phyloP scores from a whole-genome alignment of 2,797 vertebrate genomes.

The Brotula barbata region DNA sequence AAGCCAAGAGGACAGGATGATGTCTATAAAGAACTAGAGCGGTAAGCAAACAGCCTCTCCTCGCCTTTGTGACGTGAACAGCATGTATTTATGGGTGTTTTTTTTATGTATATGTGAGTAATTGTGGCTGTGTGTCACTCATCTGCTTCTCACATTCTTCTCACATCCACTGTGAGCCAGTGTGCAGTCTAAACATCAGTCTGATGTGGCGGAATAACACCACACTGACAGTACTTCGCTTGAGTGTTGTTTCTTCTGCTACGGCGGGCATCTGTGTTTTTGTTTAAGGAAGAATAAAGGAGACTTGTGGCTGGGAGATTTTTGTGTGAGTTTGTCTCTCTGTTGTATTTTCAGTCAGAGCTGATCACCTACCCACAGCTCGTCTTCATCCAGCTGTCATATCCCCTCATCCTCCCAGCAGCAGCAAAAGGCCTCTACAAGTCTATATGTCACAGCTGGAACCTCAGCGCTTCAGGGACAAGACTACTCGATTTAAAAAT shows the following conservation, averaged over 20 bases:
- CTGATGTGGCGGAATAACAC: conserved; percentile 63
- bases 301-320: conserved; percentile 50
- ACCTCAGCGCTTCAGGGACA: conserved; percentile 45
- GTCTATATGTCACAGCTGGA: conserved; percentile 49
- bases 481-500: too few species aligned
- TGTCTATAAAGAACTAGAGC: conserved; percentile 82
- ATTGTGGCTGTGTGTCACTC: conserved; percentile 48
- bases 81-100: conserved; percentile 27
- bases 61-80: conserved; percentile 47
- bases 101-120: conserved; percentile 13
- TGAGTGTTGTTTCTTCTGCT: conserved; percentile 57
- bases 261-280: conserved; percentile 57
- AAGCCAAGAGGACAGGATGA: conserved; percentile 78
- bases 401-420: conserved; percentile 47
- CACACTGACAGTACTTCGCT: conserved; percentile 49
- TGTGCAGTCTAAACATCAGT: conserved; percentile 63
- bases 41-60: conserved; percentile 68
- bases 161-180: conserved; percentile 62
- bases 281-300: conserved; percentile 63
- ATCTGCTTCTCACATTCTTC: conserved; percentile 55
- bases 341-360: conserved; percentile 73
- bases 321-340: conserved; percentile 61
- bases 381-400: conserved; percentile 67
- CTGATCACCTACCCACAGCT: conserved; percentile 72
- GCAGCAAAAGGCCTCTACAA: conserved; percentile 57